Base-by-base conservation (phyloP, 23 tunicate species). In the Trididemnum clinides region DNA sequence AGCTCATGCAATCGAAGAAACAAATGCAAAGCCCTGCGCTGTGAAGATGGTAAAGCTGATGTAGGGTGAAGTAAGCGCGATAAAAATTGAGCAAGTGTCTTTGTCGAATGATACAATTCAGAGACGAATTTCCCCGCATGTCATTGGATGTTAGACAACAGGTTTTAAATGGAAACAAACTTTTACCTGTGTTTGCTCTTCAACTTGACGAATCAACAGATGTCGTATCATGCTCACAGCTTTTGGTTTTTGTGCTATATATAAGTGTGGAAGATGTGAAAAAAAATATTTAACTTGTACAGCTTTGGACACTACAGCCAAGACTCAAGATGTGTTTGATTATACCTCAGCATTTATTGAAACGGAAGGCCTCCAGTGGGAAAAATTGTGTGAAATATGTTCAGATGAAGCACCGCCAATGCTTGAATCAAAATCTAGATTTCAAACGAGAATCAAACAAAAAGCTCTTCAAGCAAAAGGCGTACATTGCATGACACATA, bases 71-170 rank as follows among this genome's bases (percentile, higher is more conserved):
- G 54, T 15, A 44, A 44, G 54, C 10, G 54, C 54, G 54, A 44
- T n/a, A 44, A 44, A 44, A 44, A 44, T 44, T 44, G 12, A 44
- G 15, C 54, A 44, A 44, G 34, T 54, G 28, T 80, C 84, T 0
- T 2, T 80, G 0, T 57, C 84, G 0, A 80, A 80, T 2, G 1
- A 0, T 33, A 63, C 84, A 6, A 62, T 80, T 62, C 0, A 59
- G 84, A 80, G 78, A 29, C 84, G 79, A 0, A 57, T 80, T 25
- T 80, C n/a, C 84, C 0, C 36, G 31, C 57, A 80, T 80, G 80
- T 80, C 74, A 26, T 0, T 0, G 1, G 84, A 0, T 0, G 84
- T 64, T 19, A 62, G 21, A 0, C 12, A 27, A 1, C 79, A 0
- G 37, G 80, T 80, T 0, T 0, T 64, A 0, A 15, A 80, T 63